Evolutionary conservation across 2,888 invertebrate species (phyloP).

Genomic region (Pilophorus perplexus): DNA sequence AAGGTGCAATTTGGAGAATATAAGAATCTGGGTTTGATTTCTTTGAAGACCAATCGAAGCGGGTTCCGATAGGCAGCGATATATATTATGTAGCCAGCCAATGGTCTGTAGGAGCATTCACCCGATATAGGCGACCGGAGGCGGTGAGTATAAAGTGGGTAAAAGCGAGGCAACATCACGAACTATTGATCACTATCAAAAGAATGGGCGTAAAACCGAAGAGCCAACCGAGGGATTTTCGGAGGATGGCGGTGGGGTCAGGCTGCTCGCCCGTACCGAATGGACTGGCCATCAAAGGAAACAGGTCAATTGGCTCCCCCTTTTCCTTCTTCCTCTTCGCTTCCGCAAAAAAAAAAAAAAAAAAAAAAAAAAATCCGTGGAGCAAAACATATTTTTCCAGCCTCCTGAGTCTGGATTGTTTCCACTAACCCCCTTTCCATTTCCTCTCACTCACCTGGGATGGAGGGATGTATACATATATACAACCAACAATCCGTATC

Average conservation of each 20-base stretch:
- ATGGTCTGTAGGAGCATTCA: not conserved
- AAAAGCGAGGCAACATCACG: slow-evolving; percentile 15
- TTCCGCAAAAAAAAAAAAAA: no score
- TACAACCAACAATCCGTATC: no score
- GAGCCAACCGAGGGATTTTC: slow-evolving; percentile 1
- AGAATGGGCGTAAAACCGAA: slow-evolving; percentile 20
- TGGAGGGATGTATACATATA: no score
- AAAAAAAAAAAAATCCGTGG: not conserved
- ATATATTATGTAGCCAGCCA: not conserved
- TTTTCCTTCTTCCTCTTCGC: slow-evolving; percentile 3
- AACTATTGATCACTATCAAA: slow-evolving; percentile 27
- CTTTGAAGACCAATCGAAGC: no score
- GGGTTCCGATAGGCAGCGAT: no score
- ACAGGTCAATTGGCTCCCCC: slow-evolving; percentile 35
- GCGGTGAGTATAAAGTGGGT: not conserved
- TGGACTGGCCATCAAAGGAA: slow-evolving; percentile 36
- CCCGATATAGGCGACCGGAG: not conserved
- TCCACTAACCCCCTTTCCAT: not conserved
- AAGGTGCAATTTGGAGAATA: no score
- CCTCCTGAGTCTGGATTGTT: slow-evolving; percentile 23
- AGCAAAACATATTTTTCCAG: slow-evolving; percentile 33
- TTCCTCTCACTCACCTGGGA: no score
- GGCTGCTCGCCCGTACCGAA: slow-evolving; percentile 4
- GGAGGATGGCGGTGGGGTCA: not conserved
- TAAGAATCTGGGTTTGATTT: no score